phyloP scores from a whole-genome alignment of 2,113 vertebrate species.

The Chaetodon trifascialis region DNA sequence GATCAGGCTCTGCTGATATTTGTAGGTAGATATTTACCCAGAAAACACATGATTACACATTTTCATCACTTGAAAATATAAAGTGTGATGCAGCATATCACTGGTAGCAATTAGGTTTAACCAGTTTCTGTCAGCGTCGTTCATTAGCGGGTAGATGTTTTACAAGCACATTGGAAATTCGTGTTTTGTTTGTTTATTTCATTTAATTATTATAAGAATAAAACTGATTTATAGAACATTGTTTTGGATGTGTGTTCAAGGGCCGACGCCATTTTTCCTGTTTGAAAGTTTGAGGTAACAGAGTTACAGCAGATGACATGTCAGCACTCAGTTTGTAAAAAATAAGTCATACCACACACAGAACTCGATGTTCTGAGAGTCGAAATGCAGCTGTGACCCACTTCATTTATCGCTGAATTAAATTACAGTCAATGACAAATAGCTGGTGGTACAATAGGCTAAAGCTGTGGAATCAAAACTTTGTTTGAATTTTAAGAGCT shows the following conservation, averaged over 20 bases:
- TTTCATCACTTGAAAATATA: background rate
- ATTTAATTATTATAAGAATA: background rate
- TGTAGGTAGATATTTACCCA: constrained; percentile 48
- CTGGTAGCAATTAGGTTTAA: background rate
- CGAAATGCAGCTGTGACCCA: background rate
- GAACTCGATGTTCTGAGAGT: background rate
- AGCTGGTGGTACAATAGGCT: background rate
- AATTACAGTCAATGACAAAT: background rate
- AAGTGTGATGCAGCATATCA: background rate
- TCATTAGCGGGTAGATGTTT: background rate
- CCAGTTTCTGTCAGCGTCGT: background rate
- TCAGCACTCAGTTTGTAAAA: background rate
- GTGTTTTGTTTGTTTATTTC: background rate
- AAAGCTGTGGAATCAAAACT: background rate
- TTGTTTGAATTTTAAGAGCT: background rate
- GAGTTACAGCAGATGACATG: background rate
- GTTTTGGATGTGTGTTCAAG: background rate
- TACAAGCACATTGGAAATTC: background rate
- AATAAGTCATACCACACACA: background rate
- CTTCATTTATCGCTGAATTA: background rate
- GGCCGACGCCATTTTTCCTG: background rate
- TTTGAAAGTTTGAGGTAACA: background rate
- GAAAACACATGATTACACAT: constrained; percentile 20
- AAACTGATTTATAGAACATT: background rate
- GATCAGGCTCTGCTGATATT: constrained; percentile 45